phyloP scores from a whole-genome alignment of 2,888 invertebrate species.

The Catotricha subobsoleta region DNA sequence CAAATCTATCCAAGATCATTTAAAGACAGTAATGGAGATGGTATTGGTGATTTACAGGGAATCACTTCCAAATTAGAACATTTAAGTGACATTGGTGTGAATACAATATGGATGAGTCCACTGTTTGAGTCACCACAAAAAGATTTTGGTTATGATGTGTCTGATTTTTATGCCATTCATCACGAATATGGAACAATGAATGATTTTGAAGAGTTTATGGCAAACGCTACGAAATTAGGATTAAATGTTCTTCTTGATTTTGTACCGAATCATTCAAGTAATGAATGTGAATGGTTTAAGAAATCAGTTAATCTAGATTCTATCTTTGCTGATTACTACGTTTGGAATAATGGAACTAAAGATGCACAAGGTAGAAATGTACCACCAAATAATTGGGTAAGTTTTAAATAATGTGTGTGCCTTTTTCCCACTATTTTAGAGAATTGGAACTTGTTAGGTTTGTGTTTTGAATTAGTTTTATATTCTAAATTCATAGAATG shows the following conservation, averaged over 20 bases:
- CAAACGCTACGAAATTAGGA: conserved; percentile 14
- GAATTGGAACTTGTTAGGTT: too few relatives aligned
- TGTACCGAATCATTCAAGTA: conserved; percentile 44
- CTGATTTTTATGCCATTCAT: conserved; percentile 36
- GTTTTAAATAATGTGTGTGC: conserved; percentile 9
- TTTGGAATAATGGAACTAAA: conserved; percentile 43
- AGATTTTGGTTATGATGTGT: conserved; percentile 45
- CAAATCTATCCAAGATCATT: conserved; percentile 53
- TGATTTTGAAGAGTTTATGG: conserved; percentile 32
- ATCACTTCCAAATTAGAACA: conserved; percentile 28
- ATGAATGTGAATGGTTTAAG: conserved; percentile 64
- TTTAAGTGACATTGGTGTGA: conserved; percentile 38
- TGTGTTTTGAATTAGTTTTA: too few relatives aligned
- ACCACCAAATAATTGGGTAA: conserved; percentile 35
- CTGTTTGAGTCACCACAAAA: conserved; percentile 43
- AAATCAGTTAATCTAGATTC: conserved; percentile 39
- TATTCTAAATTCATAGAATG: too few relatives aligned
- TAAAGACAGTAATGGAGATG: conserved; percentile 51
- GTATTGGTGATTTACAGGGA: conserved; percentile 36
- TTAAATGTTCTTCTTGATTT: conserved; percentile 31
- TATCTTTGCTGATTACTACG: conserved; percentile 49
- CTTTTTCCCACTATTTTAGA: too few relatives aligned
- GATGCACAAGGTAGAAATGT: conserved; percentile 18
- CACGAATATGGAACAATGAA: conserved; percentile 36
- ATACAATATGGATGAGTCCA: conserved; percentile 51